Conservation (phyloP, 2,888 invertebrate genomes). For the Drosophila nr. perissopoda region DNA sequence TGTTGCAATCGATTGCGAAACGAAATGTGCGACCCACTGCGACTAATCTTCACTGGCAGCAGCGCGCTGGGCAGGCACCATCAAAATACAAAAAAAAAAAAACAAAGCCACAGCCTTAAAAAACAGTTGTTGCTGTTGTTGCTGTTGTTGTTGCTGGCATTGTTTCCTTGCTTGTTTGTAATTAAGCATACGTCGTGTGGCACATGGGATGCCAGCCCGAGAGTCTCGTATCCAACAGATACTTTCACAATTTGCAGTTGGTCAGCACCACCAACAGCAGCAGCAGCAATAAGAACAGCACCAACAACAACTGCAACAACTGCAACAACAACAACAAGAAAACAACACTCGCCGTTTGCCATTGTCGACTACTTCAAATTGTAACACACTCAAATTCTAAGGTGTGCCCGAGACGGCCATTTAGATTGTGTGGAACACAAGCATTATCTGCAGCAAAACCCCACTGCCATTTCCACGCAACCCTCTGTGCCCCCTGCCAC, state of each 20-base stretch:
- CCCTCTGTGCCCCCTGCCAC: neutral
- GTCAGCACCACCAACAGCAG: slow-evolving; percentile 54
- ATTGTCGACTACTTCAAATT: slow-evolving; percentile 80
- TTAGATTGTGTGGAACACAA: slow-evolving; percentile 80
- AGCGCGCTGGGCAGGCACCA: slow-evolving; percentile 56
- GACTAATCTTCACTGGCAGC: slow-evolving; percentile 76
- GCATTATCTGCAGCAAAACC: slow-evolving; percentile 68
- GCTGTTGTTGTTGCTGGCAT: slow-evolving; percentile 55
- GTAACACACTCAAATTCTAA: slow-evolving; percentile 80
- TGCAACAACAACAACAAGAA: slow-evolving; percentile 2
- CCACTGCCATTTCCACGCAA: neutral
- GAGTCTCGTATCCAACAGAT: slow-evolving; percentile 61
- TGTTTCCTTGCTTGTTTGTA: slow-evolving; percentile 78
- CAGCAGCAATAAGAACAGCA: slow-evolving; percentile 30
- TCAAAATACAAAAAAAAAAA: slow-evolving; percentile 17
- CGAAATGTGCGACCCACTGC: slow-evolving; percentile 81
- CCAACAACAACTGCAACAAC: slow-evolving; percentile 34
- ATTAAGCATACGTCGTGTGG: slow-evolving; percentile 81
- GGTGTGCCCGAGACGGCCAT: slow-evolving; percentile 78
- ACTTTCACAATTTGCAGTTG: slow-evolving; percentile 79
- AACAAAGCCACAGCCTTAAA: slow-evolving; percentile 39
- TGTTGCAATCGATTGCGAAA: slow-evolving; percentile 83
- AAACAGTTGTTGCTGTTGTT: slow-evolving; percentile 39
- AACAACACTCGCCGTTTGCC: slow-evolving; percentile 61
- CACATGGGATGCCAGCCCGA: slow-evolving; percentile 75